Base-by-base conservation (phyloP, 2,113 vertebrate species). In the Emydura subglobosa region DNA sequence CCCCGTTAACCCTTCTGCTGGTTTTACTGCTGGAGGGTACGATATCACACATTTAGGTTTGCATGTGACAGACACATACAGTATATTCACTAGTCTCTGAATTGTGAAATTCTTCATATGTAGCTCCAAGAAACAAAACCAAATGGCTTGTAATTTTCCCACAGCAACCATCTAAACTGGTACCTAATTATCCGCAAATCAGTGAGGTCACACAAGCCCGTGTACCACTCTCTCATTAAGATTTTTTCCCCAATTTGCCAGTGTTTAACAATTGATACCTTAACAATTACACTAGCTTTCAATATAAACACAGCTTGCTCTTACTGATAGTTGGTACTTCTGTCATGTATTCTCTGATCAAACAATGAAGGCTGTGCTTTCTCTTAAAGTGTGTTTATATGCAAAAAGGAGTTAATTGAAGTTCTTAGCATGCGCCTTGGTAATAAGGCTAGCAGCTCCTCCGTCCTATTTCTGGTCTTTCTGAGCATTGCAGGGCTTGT, bases 181-280 rank as follows among this genome's bases (percentile, higher is more conserved):
- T 53, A 31, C 47, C 95, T 96, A 94, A 92, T 94, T 92, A 90
- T 68, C 86, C 89, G 53, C 79, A 96, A 92, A 95, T 92, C 83
- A 82, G 55, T 89, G 34, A 82, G 91, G 85, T 95, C 90, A 94
- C 53, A 51, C 54, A 93, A 87, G 51, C 21, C 95, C 90, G 65
- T 93, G 81, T 93, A 91, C 83, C 1, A 7, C 89, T 88, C 81
- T 84, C 95, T 93, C 91, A 94, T 95, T 94, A 95, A 83, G 16
- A n/a, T 72, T 53, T 94, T 92, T 92, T 87, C 57, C 79, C 80
- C 83, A 94, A 86, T 97, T 95, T 94, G 39, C 42, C 49, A 57
- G 80, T 80, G 57, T 94, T 95, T 96, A 91, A 96, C 96, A 95
- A 89, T 82, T 94, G 95, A 95, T 97, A 91, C 95, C 92, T 80